Percentiles rank a stretch among this genome's conserved stretches.
Conservation (phyloP, 2,888 invertebrate species). For the Cerceris rybyensis region DNA sequence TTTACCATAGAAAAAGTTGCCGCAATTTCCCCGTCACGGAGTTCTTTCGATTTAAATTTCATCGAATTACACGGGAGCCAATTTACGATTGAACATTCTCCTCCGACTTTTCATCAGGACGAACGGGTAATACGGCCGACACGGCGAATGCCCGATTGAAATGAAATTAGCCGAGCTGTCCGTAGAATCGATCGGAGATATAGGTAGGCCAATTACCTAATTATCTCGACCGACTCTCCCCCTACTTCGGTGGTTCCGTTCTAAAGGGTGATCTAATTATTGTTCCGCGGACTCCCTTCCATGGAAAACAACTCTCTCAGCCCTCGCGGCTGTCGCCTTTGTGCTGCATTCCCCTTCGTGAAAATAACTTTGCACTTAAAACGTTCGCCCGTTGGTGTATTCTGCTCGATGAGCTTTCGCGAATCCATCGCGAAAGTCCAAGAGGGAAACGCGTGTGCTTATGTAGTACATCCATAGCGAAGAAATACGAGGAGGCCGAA, state of each 20-base stretch:
- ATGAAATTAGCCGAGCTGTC: slow-evolving; percentile 72
- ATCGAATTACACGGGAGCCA: not conserved
- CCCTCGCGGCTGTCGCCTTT: slow-evolving; percentile 50
- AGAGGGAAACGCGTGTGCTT: slow-evolving; percentile 10
- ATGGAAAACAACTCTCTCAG: slow-evolving; percentile 44
- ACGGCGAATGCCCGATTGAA: slow-evolving; percentile 67
- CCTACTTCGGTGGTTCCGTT: slow-evolving; percentile 57
- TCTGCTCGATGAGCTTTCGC: slow-evolving; percentile 15
- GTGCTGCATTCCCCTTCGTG: slow-evolving; percentile 51
- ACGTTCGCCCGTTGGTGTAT: slow-evolving; percentile 1
- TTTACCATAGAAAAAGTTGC: no score
- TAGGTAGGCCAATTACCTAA: slow-evolving; percentile 70
- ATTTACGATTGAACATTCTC: slow-evolving; percentile 14
- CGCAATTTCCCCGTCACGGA: not conserved
- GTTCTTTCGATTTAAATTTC: not conserved
- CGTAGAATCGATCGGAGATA: slow-evolving; percentile 60
- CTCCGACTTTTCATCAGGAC: slow-evolving; percentile 1
- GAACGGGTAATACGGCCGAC: slow-evolving; percentile 20
- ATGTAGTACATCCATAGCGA: slow-evolving; percentile 8
- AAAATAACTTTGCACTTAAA: slow-evolving; percentile 44
- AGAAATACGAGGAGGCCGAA: slow-evolving; percentile 25
- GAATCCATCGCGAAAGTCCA: slow-evolving; percentile 7
- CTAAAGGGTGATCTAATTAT: slow-evolving; percentile 73
- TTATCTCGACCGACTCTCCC: slow-evolving; percentile 61
- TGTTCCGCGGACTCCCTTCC: slow-evolving; percentile 64